Conservation (phyloP, 2,113 vertebrate species). For the Corapipo altera region DNA sequence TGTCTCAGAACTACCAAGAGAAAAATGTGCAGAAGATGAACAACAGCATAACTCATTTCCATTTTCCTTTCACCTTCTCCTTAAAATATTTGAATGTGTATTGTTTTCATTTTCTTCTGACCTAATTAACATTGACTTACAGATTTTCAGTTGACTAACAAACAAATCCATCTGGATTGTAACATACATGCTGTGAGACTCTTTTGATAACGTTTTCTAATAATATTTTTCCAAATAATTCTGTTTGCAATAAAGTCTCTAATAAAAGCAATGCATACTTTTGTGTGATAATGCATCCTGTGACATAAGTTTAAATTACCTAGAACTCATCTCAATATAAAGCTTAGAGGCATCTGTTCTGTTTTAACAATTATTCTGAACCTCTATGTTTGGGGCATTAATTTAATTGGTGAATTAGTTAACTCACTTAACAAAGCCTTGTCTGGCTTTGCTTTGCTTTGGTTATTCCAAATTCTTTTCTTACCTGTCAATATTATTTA, state of each 20-base stretch:
- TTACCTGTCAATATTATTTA: neutral
- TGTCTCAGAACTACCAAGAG: neutral
- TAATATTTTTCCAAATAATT: neutral
- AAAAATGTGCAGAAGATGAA: neutral
- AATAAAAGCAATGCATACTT: neutral
- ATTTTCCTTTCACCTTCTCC: neutral
- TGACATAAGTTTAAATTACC: neutral
- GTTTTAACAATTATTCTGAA: neutral
- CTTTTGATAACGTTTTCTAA: neutral
- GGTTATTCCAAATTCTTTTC: neutral
- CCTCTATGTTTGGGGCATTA: neutral
- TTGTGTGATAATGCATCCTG: neutral
- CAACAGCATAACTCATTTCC: neutral
- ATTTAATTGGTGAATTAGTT: neutral
- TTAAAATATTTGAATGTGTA: neutral
- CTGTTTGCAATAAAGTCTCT: neutral
- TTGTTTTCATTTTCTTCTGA: neutral
- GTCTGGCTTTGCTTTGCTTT: neutral
- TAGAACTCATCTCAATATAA: neutral
- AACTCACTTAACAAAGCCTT: neutral
- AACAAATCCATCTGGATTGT: neutral
- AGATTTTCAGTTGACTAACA: neutral
- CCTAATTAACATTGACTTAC: neutral
- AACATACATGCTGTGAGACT: neutral
- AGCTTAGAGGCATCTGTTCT: neutral